phyloP scores from a whole-genome alignment of 2,888 invertebrate genomes.

The Hartigia nigra region DNA sequence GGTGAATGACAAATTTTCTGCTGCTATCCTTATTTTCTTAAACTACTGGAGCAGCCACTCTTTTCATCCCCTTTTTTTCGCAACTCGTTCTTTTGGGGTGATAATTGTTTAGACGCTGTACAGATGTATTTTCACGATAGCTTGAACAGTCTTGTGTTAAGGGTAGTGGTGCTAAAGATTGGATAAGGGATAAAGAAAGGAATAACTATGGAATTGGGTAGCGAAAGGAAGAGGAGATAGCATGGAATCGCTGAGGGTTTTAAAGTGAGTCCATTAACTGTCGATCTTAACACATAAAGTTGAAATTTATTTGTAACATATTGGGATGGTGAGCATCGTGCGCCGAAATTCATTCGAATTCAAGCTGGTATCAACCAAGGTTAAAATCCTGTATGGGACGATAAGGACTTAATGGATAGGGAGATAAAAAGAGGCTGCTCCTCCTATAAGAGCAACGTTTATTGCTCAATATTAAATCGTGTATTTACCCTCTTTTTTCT shows the following conservation, averaged over 20 bases:
- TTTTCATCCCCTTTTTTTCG: not conserved
- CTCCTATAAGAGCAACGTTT: constrained; percentile 2
- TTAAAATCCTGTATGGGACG: not conserved
- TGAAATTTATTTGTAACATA: not conserved
- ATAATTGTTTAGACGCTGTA: not conserved
- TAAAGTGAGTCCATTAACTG: too few species aligned
- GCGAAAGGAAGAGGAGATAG: not conserved
- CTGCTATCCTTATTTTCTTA: not conserved
- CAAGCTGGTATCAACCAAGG: not conserved
- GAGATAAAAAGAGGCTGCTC: not conserved
- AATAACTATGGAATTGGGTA: not conserved
- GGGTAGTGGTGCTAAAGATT: not conserved
- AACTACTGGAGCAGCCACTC: not conserved
- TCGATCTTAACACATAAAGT: not conserved
- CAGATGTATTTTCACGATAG: not conserved
- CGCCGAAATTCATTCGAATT: not conserved
- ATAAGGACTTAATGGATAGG: not conserved
- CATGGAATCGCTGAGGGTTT: not conserved
- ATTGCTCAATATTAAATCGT: constrained; percentile 9
- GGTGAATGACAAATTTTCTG: constrained; percentile 2
- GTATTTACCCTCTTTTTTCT: constrained; percentile 3
- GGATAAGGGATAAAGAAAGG: not conserved
- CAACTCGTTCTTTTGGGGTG: not conserved
- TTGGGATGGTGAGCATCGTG: not conserved
- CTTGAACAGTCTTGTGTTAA: not conserved